phyloP scores from a whole-genome alignment of 2,888 invertebrate genomes.

The Heteropelma amictum region DNA sequence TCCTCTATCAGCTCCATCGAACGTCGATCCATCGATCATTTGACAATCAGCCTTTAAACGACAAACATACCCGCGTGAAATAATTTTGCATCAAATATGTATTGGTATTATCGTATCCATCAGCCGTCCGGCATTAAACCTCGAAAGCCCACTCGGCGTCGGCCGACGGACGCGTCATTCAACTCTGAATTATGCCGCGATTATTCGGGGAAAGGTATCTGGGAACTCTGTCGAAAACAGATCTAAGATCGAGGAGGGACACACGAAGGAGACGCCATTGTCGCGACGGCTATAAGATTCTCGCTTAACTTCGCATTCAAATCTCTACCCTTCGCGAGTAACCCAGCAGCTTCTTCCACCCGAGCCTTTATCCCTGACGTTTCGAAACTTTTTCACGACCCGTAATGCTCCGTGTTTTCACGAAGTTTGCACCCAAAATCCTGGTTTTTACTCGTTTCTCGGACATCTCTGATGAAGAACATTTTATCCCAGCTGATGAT shows the following conservation, averaged over 20 bases:
- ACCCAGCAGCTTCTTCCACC: slow-evolving; percentile 30
- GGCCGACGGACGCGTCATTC: slow-evolving; percentile 83
- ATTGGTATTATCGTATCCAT: no score
- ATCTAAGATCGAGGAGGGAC: background rate
- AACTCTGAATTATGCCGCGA: background rate
- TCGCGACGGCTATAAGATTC: slow-evolving; percentile 71
- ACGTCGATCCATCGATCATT: background rate
- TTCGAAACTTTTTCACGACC: no score
- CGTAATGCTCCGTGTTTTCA: no score
- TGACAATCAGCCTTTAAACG: no score
- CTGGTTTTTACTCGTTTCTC: no score
- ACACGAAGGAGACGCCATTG: slow-evolving; percentile 38
- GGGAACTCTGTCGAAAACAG: background rate
- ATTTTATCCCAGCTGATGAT: no score
- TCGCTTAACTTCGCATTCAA: slow-evolving; percentile 77
- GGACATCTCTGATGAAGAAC: no score
- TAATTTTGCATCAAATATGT: no score
- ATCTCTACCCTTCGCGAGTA: slow-evolving; percentile 67
- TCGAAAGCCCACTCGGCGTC: slow-evolving; percentile 20
- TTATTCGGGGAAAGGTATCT: no score
- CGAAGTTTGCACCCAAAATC: no score
- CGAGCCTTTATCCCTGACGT: slow-evolving; percentile 14
- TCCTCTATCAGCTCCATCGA: background rate
- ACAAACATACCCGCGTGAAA: no score
- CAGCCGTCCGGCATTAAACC: no score